A percentile compares a stretch with the other conserved stretches of the same genome.
Conservation (phyloP, 2,113 vertebrate genomes). For the Ailurus styani region DNA sequence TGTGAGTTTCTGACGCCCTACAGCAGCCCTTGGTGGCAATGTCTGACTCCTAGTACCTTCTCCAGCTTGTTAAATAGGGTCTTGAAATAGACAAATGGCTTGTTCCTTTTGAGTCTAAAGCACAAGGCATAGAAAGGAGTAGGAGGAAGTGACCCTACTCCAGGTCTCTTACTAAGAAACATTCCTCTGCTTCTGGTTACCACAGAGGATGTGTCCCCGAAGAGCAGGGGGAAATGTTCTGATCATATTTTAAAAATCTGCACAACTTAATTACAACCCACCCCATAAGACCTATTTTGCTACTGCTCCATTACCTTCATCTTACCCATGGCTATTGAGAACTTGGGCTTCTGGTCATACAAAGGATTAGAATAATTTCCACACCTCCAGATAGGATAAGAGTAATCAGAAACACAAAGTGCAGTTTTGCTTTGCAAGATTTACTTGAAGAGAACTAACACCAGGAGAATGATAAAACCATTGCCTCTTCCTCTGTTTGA, state of each 20-base stretch:
- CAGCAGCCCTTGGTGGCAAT: neutral
- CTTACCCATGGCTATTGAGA: neutral
- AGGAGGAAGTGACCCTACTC: neutral
- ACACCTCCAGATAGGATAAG: neutral
- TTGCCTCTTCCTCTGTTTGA: neutral
- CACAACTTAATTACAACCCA: accelerated
- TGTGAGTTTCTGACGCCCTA: neutral
- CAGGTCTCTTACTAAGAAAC: neutral
- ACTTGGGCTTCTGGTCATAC: neutral
- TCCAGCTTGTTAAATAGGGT: neutral
- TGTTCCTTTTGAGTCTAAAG: neutral
- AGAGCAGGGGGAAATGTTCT: accelerated
- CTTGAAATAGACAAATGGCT: neutral
- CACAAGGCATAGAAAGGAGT: neutral
- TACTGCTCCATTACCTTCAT: neutral
- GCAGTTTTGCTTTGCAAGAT: neutral
- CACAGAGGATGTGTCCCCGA: neutral
- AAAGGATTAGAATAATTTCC: neutral
- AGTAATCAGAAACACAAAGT: conserved; percentile 18
- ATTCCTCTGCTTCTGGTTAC: neutral
- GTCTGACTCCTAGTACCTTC: neutral
- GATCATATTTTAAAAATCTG: neutral
- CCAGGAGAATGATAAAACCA: neutral
- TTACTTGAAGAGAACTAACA: neutral
- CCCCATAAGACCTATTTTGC: neutral